These are phyloP conservation scores for Phalera bucephala DNA, from an alignment of 2,888 invertebrate species.

Conservation along the genomic window DNA sequence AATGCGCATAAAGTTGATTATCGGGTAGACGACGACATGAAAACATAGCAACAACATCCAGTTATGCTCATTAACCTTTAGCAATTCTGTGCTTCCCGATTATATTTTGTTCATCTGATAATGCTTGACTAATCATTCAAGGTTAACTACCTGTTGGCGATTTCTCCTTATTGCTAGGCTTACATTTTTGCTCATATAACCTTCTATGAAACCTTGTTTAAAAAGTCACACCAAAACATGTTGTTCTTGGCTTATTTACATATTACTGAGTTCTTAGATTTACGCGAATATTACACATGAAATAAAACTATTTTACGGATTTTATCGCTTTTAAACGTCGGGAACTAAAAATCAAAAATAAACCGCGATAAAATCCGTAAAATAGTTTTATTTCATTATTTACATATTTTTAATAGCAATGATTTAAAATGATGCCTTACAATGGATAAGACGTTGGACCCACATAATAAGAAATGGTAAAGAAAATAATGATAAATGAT, in stretches of 20 bases:
- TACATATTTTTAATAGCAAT: constrained; percentile 22
- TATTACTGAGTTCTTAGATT: too few relatives aligned
- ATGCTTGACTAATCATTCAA: constrained; percentile 31
- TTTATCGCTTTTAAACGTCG: too few relatives aligned
- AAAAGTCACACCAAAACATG: constrained; percentile 22
- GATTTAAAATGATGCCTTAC: constrained; percentile 27
- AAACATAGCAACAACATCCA: constrained; percentile 4
- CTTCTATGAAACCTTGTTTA: constrained; percentile 27
- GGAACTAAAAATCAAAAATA: too few relatives aligned
- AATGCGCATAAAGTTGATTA: not conserved
- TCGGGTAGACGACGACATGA: not conserved
- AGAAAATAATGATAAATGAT: too few relatives aligned
- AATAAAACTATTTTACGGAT: too few relatives aligned
- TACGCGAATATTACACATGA: too few relatives aligned
- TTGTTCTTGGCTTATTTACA: constrained; percentile 21
- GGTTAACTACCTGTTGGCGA: constrained; percentile 24
- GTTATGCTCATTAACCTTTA: constrained; percentile 17
- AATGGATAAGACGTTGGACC: too few relatives aligned
- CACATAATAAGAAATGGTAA: too few relatives aligned
- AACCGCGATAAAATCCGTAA: too few relatives aligned
- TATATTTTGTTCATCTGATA: constrained; percentile 24
- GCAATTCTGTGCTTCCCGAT: constrained; percentile 15
- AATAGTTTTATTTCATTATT: too few relatives aligned
- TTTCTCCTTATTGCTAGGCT: constrained; percentile 24
- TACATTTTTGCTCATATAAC: constrained; percentile 29